Evolutionary conservation across 1,140 invertebrate species (phyloP), one percentile per base, ranked within the genome.

Genomic region (Parapsyche elsis): DNA sequence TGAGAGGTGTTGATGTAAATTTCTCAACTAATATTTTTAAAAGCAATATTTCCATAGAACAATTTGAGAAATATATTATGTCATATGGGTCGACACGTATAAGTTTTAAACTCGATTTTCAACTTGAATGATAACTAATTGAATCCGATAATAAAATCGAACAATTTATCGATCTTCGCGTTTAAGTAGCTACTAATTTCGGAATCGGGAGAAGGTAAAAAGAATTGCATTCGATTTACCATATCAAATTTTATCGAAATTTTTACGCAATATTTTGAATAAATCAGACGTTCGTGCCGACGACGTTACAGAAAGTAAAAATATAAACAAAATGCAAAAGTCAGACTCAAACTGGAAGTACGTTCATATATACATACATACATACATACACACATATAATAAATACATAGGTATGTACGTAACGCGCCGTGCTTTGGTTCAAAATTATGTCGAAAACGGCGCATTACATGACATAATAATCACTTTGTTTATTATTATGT

Each of bases 391-490:
- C n/a, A n/a, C n/a, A n/a, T n/a, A n/a, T n/a, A n/a, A 16, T 19
- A 19, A 9, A 7, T 19, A 16, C 9, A 61, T 61, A 21, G 0
- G 16, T 19, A 61, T 16, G 7, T 38, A 38, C 30, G 30, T 38
- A 38, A 38, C 30, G 7, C 30, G 30, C 30, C 30, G 57, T 61
- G 57, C 9, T 19, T 19, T 19, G n/a, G 9, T 19, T 16, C n/a
- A 19, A 61, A 61, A 19, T 61, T 67, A 67, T 26, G 59, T 61
- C 59, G 16, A 61, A 61, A 61, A 67, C 21, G 24, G 14, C 24
- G 12, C 64, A 67, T 67, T 23, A 67, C 14, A 67, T 67, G 64
- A 67, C 64, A 67, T 67, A 67, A 67, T 67, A 61, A 67, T 67
- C 12, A 67, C 12, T 53, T 67, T 9, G 64, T 67, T 26, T 26